phyloP scores from a whole-genome alignment of 2,113 vertebrate genomes.

The Amblyornis subalaris region DNA sequence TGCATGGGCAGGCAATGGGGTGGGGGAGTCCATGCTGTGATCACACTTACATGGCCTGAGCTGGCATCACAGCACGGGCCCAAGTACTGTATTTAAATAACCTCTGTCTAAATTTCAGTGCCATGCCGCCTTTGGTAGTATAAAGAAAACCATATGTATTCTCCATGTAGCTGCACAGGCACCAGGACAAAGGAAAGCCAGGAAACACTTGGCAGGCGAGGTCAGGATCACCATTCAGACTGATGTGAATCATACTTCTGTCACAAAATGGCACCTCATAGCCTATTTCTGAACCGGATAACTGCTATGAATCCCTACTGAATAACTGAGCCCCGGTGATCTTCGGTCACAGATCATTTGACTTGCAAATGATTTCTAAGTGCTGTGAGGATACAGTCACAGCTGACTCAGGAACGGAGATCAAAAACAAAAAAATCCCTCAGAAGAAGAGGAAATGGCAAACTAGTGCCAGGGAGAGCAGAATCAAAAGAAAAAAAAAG shows the following conservation, averaged over 20 bases:
- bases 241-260: neutral
- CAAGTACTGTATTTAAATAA: neutral
- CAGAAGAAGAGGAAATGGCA: neutral
- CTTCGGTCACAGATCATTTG: neutral
- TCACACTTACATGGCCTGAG: neutral
- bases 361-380: neutral
- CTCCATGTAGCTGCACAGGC: neutral
- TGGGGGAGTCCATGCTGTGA: neutral
- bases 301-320: neutral
- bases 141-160: neutral
- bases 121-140: neutral
- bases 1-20: accelerated
- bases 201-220: neutral
- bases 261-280: neutral
- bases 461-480: neutral
- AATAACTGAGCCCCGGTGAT: neutral
- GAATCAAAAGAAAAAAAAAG: neutral
- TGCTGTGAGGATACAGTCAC: neutral
- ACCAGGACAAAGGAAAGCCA: neutral
- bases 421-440: neutral
- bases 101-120: neutral
- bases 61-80: neutral
- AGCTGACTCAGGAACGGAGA: neutral
- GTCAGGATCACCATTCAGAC: neutral
- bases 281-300: neutral